Evolutionary conservation across 1,140 invertebrate genomes (phyloP), one percentile per base, ranked within the genome.

Genomic region (Stegodyphus mimosarum): DNA sequence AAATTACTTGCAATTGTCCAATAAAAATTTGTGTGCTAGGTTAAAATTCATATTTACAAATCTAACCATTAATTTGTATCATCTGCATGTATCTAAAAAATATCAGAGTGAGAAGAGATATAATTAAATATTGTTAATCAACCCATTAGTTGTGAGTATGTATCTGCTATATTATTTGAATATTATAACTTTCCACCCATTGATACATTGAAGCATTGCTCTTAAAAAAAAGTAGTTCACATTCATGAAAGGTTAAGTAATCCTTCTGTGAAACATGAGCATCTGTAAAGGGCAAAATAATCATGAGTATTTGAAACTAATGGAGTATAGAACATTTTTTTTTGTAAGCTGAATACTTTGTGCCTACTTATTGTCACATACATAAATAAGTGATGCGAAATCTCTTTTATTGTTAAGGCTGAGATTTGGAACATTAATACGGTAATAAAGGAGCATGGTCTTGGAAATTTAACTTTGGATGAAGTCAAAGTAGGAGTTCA

Each of bases 361-460:
- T 33, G 3, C 33, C 3, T 33, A 33, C 33, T 33, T 33, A 3
- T 33, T 33, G 33, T 33, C 33, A 33, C 33, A 33, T 33, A 3
- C 33, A 33, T 33, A 33, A 33, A 33, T 33, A 33, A 33, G 33
- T 33, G 33, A 33, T 60, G 55, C 5, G 9, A 60, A 60, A 15
- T 60, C 15, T 60, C 1, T 78, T 87, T 74, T 48, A 79, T 86
- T 87, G 88, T 90, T 87, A 84, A 92, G 93, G 93, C 93, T 55
- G 93, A 94, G 89, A 91, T 94, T 17, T 93, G 92, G 92, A 93
- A 94, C 91, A 90, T 94, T 11, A 91, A 91, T 60, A 90, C 92
- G 87, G 90, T 94, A 6, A 90, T 90, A 18, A 89, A 89, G 50
- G 91, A 92, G 84, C 91, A 92, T 90, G 92, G 92, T 9, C 88